These are phyloP conservation scores for Actenoides lindsayi DNA, from an alignment of 2,113 vertebrate genomes.

Conservation along the genomic window DNA sequence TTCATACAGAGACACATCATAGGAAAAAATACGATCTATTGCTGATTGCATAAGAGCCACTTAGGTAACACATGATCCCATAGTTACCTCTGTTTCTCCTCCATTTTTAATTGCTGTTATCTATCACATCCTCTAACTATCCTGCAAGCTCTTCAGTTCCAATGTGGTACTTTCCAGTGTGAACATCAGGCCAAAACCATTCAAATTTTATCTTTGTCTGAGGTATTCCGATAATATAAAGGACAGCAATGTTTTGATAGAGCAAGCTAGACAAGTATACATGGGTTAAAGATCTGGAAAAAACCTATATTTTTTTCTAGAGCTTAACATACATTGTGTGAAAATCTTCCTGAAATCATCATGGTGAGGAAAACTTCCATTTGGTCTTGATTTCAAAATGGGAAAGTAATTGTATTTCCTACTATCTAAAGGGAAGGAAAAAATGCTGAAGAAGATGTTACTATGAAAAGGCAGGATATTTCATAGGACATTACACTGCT, in stretches of 20 bases:
- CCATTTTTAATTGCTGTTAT: neutral
- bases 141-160: neutral
- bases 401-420: neutral
- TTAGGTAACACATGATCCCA: neutral
- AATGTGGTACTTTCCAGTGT: neutral
- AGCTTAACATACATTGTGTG: neutral
- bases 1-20: neutral
- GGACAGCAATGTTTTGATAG: neutral
- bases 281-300: neutral
- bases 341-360: neutral
- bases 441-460: neutral
- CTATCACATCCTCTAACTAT: neutral
- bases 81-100: neutral
- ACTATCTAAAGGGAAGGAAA: neutral
- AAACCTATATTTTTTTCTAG: neutral
- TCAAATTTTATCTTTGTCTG: neutral
- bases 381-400: neutral
- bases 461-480: neutral
- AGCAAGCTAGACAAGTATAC: neutral
- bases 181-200: neutral
- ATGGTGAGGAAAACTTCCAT: neutral
- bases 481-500: neutral
- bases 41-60: neutral
- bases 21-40: neutral
- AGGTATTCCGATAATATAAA: neutral